Evolutionary conservation across 2,113 vertebrate species (phyloP).

Genomic region (Paratilapia polleni): DNA sequence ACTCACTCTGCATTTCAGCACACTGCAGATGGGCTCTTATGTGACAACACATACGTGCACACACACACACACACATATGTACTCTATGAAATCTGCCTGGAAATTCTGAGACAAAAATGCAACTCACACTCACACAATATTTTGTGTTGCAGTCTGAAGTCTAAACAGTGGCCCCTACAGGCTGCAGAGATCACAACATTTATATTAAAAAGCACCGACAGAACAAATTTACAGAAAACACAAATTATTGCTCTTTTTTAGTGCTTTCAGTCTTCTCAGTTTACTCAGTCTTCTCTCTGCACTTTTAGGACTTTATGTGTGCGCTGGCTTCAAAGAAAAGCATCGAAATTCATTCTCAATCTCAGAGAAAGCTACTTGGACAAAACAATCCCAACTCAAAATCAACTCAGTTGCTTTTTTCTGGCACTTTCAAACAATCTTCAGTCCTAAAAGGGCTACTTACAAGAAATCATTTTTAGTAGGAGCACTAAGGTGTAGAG

Average conservation of each 20-base stretch:
- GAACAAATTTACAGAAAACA: too few relatives aligned
- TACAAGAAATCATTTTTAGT: neutral
- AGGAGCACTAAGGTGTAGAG: neutral
- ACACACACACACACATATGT: neutral
- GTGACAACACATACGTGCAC: neutral
- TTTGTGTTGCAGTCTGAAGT: neutral
- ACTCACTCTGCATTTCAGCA: constrained; percentile 13
- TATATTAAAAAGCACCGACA: neutral
- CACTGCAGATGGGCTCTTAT: neutral
- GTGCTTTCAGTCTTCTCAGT: neutral
- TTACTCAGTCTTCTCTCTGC: neutral
- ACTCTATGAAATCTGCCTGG: neutral
- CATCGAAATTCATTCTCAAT: neutral
- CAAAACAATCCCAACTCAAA: neutral
- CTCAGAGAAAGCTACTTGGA: neutral
- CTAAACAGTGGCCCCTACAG: neutral
- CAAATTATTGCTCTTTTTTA: neutral
- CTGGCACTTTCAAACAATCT: neutral
- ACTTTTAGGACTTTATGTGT: rapidly evolving
- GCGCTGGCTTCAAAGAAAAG: rapidly evolving
- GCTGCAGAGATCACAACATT: neutral
- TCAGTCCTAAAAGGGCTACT: neutral
- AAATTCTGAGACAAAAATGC: neutral
- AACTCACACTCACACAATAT: neutral
- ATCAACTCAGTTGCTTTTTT: neutral